phyloP scores from a whole-genome alignment of 2,113 vertebrate species.

The Dasypus novemcinctus region DNA sequence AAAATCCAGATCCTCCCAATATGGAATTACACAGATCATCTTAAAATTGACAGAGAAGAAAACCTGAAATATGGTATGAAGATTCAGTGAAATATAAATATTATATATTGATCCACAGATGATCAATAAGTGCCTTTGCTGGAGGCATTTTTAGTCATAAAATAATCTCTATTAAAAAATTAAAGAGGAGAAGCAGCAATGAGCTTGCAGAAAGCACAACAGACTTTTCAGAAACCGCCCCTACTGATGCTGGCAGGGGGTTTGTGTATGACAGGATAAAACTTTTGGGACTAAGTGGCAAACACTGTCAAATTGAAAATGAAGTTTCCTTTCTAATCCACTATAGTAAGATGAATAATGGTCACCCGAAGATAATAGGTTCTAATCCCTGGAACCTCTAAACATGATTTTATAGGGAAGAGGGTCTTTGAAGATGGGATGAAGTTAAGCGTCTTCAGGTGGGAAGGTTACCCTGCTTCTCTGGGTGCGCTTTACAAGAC shows the following conservation, averaged over 20 bases:
- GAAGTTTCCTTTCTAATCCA: not conserved
- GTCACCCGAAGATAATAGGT: not conserved
- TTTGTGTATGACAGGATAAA: not conserved
- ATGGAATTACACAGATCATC: constrained; percentile 30
- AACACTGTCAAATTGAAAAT: not conserved
- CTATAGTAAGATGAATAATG: not conserved
- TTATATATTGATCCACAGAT: constrained; percentile 29
- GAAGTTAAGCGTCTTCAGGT: not conserved
- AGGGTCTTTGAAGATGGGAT: not conserved
- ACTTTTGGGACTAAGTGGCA: not conserved
- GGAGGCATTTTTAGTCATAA: constrained; percentile 37
- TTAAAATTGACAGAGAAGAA: not conserved
- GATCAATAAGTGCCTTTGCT: not conserved
- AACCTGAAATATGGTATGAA: not conserved
- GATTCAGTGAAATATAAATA: constrained; percentile 42
- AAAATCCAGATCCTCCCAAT: not conserved
- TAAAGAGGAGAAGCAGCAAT: not conserved
- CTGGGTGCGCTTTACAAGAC: not conserved
- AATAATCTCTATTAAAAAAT: constrained; percentile 39
- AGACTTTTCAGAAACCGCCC: not conserved
- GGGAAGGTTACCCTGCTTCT: not conserved
- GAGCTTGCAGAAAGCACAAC: not conserved
- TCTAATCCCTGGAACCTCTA: not conserved
- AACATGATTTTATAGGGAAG: not conserved
- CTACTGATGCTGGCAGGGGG: not conserved